Evolutionary conservation across 2,888 invertebrate genomes (phyloP).

Genomic region (Phortica magna): DNA sequence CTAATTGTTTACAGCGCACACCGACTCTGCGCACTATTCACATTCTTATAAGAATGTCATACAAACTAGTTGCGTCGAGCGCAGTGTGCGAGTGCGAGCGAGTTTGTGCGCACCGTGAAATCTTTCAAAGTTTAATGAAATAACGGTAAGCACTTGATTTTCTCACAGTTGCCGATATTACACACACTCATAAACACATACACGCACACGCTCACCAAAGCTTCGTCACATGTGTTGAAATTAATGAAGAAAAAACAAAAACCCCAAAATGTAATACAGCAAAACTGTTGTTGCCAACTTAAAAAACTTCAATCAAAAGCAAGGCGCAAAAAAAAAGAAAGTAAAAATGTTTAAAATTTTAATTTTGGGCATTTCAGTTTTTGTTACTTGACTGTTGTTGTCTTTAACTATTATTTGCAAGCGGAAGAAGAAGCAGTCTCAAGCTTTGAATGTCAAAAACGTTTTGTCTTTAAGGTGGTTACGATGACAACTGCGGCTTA

Average conservation of each 20-base stretch:
- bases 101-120: slow-evolving; percentile 49
- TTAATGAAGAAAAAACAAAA: slow-evolving; percentile 29
- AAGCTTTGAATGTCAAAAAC: slow-evolving; percentile 43
- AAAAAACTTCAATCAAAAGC: background rate
- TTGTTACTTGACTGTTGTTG: background rate
- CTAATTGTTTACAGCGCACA: background rate
- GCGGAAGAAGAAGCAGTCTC: background rate
- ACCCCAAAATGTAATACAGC: background rate
- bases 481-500: background rate
- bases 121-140: background rate
- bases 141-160: slow-evolving; percentile 24
- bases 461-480: background rate
- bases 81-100: background rate
- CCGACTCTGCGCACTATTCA: slow-evolving; percentile 53
- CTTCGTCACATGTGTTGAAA: slow-evolving; percentile 3
- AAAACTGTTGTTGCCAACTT: slow-evolving; percentile 1
- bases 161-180: slow-evolving; percentile 3
- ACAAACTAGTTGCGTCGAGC: slow-evolving; percentile 53
- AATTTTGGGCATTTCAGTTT: slow-evolving; percentile 41
- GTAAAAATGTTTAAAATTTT: slow-evolving; percentile 52
- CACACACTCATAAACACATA: background rate
- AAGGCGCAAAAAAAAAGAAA: slow-evolving; percentile 58
- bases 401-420: background rate
- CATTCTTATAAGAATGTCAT: slow-evolving; percentile 69
- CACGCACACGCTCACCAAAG: slow-evolving; percentile 12